Evolutionary conservation across 2,113 vertebrate genomes (phyloP).

Genomic region (Pedionomus torquatus): DNA sequence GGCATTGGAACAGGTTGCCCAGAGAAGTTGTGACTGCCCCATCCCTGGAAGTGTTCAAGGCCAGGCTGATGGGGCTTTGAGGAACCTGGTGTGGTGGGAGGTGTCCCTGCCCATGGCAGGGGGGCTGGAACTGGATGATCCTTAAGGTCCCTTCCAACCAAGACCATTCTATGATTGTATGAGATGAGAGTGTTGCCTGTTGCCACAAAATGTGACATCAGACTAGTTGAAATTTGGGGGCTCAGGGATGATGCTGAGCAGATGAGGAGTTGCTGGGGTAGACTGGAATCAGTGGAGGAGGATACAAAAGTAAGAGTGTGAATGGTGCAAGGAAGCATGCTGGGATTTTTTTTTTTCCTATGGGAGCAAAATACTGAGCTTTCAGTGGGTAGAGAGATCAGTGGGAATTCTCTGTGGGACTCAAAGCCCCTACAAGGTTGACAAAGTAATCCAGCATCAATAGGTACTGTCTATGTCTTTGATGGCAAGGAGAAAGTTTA

Average conservation of each 20-base stretch:
- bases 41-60: no score
- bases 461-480: neutral
- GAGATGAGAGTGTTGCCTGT: neutral
- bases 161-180: no score
- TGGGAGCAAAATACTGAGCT: neutral
- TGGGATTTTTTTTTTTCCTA: neutral
- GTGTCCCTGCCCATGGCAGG: no score
- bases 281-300: neutral
- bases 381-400: neutral
- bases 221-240: neutral
- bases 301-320: neutral
- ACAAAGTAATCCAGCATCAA: neutral
- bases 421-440: neutral
- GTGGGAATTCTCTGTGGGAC: neutral
- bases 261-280: neutral
- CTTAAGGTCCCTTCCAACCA: no score
- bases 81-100: no score
- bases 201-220: neutral
- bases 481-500: neutral
- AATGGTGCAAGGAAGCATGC: neutral
- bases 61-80: no score
- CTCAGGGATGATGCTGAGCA: neutral
- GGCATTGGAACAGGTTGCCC: no score
- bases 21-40: no score
- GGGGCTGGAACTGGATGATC: no score